Base-by-base conservation (phyloP, 2,797 vertebrate species). In the Alectoris magna region DNA sequence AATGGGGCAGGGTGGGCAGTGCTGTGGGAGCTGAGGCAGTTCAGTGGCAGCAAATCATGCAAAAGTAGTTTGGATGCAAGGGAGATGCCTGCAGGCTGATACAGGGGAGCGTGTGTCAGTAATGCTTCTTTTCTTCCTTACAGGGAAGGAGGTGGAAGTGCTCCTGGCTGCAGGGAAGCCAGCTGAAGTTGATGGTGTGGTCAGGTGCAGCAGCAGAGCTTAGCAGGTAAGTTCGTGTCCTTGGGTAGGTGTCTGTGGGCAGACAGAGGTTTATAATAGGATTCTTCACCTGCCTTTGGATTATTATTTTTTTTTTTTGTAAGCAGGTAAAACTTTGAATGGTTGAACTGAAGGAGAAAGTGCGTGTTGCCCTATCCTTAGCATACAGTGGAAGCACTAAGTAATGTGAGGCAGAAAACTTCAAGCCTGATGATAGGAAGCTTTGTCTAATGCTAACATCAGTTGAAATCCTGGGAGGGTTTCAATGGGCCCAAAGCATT, bases 91-190 rank as follows among this genome's bases (percentile, higher is more conserved):
- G 70, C 38, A 29, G 88, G 79, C 84, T 87, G 80, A 14, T 1
- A 11, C 66, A 76, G 49, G 36, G 46, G 43, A 34, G 13, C 11
- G 12, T 53, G 17, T 80, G 55, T n/a, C 55, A 21, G 21, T 16
- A 39, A 23, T 10, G 39, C 22, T n/a, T 18, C n/a, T 34, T 34
- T 58, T 22, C 15, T 44, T 56, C 31, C 23, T 31, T 72, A 24
- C 53, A 24, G 41, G 15, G 12, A 24, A 16, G 5, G 16, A 49
- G 0, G 1, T 44, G 48, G 53, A 1, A 1, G 39, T 10, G 48
- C 22, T 77, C 22, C 27, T 31, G 19, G 10, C 31, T 68, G 39
- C n/a, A 11, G 22, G 72, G 55, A 44, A 66, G 44, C 15, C 27
- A 7, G 4, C 23, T 48, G 18, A 39, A 77, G n/a, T 24, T 27